Base-by-base conservation (phyloP, 2,888 invertebrate species). In the Nyleta sp. region DNA sequence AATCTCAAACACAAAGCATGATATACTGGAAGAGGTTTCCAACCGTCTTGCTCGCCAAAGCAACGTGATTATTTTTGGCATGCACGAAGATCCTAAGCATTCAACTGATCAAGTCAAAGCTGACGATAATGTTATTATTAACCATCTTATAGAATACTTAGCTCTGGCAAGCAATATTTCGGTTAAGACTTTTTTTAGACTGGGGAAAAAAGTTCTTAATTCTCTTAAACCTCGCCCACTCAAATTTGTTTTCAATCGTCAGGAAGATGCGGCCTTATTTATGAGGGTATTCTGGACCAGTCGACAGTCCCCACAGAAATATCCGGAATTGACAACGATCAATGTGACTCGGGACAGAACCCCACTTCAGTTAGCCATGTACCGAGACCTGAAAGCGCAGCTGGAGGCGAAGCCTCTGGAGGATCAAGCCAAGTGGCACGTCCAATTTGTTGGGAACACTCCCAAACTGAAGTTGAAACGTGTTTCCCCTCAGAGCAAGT, bases 231-330 rank as follows among this genome's bases (percentile, higher is more conserved):
- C 42, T 10, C 40, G 40, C 17, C 40, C 42, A 11, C 11, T 57
- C 11, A 57, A 57, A 42, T 11, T 42, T 2, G 11, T 42, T n/a
- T 57, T 57, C 17, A 42, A 42, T 17, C 15, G 10, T 8, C 57
- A 57, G 57, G 42, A 57, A 2, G 40, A 57, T 35, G 53, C 15
- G 10, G 11, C 3, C 3, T 13, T 17, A 17, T 24, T 28, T 0
- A 8, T 57, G 5, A 8, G 15, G 4, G 33, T 40, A 11, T 57
- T 57, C 15, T 57, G 42, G 57, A 24, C 5, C 8, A 6, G 5
- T 2, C 7, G 42, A 18, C 11, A 20, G 57, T 15, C 40, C n/a
- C 5, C 28, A 0, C 3, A n/a, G 6, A 28, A 3, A 5, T 24
- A 20, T n/a, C 42, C 57, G 22, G 42, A 40, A 6, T 6, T 57